Base-by-base conservation (phyloP, 1,140 invertebrate species). In the Trichoplusia ni region DNA sequence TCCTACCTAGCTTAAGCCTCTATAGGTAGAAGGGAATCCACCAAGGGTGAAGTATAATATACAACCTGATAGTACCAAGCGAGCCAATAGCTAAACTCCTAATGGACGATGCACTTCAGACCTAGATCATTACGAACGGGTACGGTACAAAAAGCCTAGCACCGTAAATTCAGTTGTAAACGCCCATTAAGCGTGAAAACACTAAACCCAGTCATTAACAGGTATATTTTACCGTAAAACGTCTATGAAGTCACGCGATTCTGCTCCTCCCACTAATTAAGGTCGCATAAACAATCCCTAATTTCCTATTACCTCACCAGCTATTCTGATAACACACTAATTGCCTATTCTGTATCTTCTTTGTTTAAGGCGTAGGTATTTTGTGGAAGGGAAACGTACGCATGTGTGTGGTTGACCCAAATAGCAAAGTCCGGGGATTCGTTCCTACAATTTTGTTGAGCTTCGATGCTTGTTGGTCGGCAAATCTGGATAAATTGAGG, bases 171-270 rank as follows among this genome's bases (percentile, higher is more conserved):
- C 2, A 19, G 16, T n/a, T 13, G 37, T 58, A 21, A 42, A n/a
- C 38, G 16, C 44, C 54, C 21, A 58, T 58, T 58, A 58, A 29
- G 21, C 29, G 4, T 31, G 21, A 58, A 42, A 25, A 60, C 21
- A 27, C 29, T 40, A 54, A 31, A 33, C 21, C 8, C 14, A 5
- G 8, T 29, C 25, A 51, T 67, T 67, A 67, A 19, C 47, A 23
- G 56, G 18, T 61, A 67, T 67, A 67, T 61, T 67, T 67, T 49
- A 67, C 47, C 47, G 35, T 37, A 44, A 67, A 67, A 38, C 13
- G 29, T 7, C 37, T 13, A 25, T 19, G 9, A 6, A 14, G 56
- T 42, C 64, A 67, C 64, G 64, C 64, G 27, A 67, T 54, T 19
- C 18, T 19, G 21, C 51, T 23, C 54, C 44, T 16, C 58, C 47